Base-by-base conservation (phyloP, 2,888 invertebrate genomes). In the Caenorhabditis wallacei region DNA sequence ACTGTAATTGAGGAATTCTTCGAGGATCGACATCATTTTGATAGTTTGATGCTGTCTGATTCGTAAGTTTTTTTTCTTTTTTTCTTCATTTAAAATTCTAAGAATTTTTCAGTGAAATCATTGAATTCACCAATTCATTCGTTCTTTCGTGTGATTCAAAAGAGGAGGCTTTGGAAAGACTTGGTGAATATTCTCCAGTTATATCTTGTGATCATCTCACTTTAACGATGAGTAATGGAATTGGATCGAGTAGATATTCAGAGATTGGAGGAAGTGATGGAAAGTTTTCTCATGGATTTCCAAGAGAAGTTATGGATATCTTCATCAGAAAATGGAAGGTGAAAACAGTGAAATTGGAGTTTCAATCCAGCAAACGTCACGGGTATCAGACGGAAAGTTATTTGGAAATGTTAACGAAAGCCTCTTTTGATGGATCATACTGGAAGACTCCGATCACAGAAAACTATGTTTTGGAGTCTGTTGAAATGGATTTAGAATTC, bases 301-400 rank as follows among this genome's bases (percentile, higher is more conserved):
- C 59, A 4, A 10, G 59, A 40, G 59, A 59, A 59, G 22, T 59
- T 22, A 13, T 59, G 20, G 40, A 59, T 40, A 13, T 20, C 4
- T 40, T 59, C 18, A 59, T 59, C 11, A 2, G 4, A 11, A 59
- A 59, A 59, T 59, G 59, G 59, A 59, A 40, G 2, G 40, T 59
- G 11, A 59, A 59, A 40, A 22, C 13, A 13, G 37, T 59, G 22
- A 37, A 40, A 5, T 13, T 59, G 3, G 59, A 59, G 18, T 22
- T 59, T 13, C 20, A 18, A 59, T 37, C 18, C 10, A 18, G 10
- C 13, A n/a, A n/a, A n/a, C n/a, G n/a, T n/a, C n/a, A n/a, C n/a
- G 37, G n/a, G n/a, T 10, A 2, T 8, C 11, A 20, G 37, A 20
- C 11, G 3, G 10, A 10, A 8, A 2, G 30, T 10, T 13, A 59